A percentile compares a stretch with the other conserved stretches of the same genome.
Conservation (phyloP, 1,140 invertebrate species). For the Scaptodrosophila lebanonensis region DNA sequence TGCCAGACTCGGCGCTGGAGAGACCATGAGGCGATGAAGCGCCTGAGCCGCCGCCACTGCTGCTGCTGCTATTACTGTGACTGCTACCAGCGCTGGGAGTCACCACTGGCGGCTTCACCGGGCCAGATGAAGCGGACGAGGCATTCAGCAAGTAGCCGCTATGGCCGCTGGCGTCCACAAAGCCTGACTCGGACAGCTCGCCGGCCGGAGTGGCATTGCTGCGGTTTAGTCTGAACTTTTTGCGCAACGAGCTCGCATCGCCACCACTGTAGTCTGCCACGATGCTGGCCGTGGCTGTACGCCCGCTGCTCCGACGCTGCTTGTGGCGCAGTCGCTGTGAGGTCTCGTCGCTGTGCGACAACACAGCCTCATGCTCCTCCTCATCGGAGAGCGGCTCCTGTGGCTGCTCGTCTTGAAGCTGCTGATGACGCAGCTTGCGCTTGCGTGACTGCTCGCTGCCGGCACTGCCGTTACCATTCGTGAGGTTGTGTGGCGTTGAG, state of each 20-base stretch:
- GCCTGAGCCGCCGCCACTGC: constrained; percentile 40
- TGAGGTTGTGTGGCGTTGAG: constrained; percentile 66
- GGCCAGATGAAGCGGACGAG: too few relatives aligned
- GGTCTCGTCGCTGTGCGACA: constrained; percentile 20
- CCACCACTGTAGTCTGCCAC: constrained; percentile 55
- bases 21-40: constrained; percentile 59
- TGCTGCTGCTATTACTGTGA: too few relatives aligned
- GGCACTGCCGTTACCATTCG: background rate
- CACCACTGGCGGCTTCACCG: too few relatives aligned
- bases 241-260: constrained; percentile 68
- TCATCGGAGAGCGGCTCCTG: constrained; percentile 33
- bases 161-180: constrained; percentile 60
- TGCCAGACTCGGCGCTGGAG: constrained; percentile 67
- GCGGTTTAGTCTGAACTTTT: constrained; percentile 70
- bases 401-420: constrained; percentile 35
- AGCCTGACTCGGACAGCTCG: constrained; percentile 61
- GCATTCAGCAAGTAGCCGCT: constrained; percentile 46
- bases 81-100: background rate
- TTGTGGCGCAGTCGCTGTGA: constrained; percentile 48
- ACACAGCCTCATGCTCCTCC: constrained; percentile 28
- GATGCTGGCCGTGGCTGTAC: constrained; percentile 57
- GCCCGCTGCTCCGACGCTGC: constrained; percentile 48
- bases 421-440: constrained; percentile 53
- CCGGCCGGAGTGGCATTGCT: constrained; percentile 22
- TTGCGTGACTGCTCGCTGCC: constrained; percentile 40